Evolutionary conservation across 2,888 invertebrate genomes (phyloP), one percentile per base, ranked within the genome.

Genomic region (Myopa tessellatipennis): DNA sequence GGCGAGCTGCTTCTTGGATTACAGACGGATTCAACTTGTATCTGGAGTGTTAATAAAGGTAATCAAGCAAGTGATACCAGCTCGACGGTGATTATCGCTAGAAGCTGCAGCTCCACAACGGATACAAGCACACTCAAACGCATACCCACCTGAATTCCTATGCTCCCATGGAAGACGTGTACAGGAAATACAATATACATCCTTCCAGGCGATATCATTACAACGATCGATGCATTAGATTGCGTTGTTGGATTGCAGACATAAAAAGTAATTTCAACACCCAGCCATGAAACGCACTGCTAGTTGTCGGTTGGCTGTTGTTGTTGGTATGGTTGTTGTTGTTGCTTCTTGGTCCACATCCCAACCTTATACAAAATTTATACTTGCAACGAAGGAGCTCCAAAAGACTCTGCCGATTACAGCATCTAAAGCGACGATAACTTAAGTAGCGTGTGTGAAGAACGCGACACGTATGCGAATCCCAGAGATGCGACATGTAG

Each of bases 241-340:
- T 72, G 60, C 72, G 60, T 40, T 72, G 72, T 34, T 72, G 72
- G 36, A 60, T 72, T 58, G 60, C 72, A 58, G 40, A 40, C 72
- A 72, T 18, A 58, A 72, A 60, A 60, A 72, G 72, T 40, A 60
- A 72, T 72, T 72, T 72, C 72, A 36, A 72, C 72, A 72, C 60
- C 10, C n/a, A 14, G n/a, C 16, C 60, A 40, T 18, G 26, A 69
- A 69, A 40, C 69, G 69, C 69, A 69, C 10, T 50, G 7, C 18
- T 50, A 18, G 50, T 69, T 61, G 10, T 18, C 26, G 26, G 1
- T 52, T 3, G 6, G 69, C 6, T 38, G 65, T 14, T 65, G 67
- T 40, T 40, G 67, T 34, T 69, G 69, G 4, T 38, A 38, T 14
- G 36, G 67, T 40, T 40, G 67, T 34, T 69, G 52, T 18, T 14